Evolutionary conservation across 1,140 invertebrate genomes (phyloP).

Genomic region (Drosophila kanapiae): DNA sequence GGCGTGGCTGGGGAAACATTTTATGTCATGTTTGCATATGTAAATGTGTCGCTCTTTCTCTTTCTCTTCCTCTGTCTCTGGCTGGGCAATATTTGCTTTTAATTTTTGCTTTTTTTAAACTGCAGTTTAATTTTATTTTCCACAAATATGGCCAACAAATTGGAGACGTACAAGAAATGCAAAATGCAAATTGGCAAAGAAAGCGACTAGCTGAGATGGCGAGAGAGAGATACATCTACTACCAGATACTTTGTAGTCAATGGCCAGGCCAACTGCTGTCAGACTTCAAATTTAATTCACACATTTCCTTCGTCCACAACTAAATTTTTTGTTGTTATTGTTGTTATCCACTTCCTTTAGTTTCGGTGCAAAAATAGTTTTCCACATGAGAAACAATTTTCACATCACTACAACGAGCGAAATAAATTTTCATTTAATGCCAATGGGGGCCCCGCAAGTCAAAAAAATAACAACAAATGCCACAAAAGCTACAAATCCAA

Average conservation of each 20-base stretch:
- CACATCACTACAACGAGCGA: slow-evolving; percentile 28
- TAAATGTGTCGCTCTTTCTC: slow-evolving; percentile 61
- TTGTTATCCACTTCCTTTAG: slow-evolving; percentile 32
- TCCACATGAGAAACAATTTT: slow-evolving; percentile 49
- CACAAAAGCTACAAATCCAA: slow-evolving; percentile 8
- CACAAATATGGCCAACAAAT: slow-evolving; percentile 80
- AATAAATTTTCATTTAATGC: slow-evolving; percentile 53
- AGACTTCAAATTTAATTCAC: slow-evolving; percentile 81
- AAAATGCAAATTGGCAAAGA: slow-evolving; percentile 55
- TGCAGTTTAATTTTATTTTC: slow-evolving; percentile 84
- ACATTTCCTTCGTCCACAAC: slow-evolving; percentile 63
- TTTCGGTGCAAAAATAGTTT: slow-evolving; percentile 36
- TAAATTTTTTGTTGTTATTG: neutral
- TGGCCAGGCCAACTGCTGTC: slow-evolving; percentile 59
- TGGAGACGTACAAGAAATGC: slow-evolving; percentile 65
- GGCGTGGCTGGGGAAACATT: slow-evolving; percentile 47
- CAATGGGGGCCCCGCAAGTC: slow-evolving; percentile 35
- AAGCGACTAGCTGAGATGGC: slow-evolving; percentile 10
- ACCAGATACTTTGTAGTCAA: slow-evolving; percentile 49
- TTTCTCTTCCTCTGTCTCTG: slow-evolving; percentile 33
- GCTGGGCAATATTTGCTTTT: slow-evolving; percentile 78
- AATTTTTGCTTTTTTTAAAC: slow-evolving; percentile 84
- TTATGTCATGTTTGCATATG: slow-evolving; percentile 83
- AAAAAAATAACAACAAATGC: slow-evolving; percentile 36
- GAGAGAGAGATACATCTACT: slow-evolving; percentile 23